These are phyloP conservation scores for Zeuzera pyrina DNA, from an alignment of 2,888 invertebrate genomes.

Conservation along the genomic window DNA sequence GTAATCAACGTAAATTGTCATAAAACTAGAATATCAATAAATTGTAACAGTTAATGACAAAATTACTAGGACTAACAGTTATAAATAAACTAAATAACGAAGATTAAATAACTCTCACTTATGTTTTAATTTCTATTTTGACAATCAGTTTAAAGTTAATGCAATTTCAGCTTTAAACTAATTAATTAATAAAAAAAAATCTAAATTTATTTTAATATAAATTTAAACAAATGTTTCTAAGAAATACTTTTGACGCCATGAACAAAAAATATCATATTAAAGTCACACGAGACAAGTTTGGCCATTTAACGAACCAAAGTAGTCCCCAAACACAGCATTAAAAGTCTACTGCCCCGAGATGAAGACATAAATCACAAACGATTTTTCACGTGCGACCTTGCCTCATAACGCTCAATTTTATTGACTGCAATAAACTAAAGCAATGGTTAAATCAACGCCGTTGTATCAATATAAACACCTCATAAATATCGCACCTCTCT, in stretches of 20 bases:
- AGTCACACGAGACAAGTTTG: neutral
- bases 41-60: no score
- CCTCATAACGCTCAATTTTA: conserved; percentile 72
- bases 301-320: conserved; percentile 10
- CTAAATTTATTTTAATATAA: no score
- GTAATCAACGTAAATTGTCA: no score
- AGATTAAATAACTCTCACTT: no score
- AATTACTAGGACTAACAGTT: no score
- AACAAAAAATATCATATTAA: no score
- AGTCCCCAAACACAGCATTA: conserved; percentile 20
- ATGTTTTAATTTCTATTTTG: no score
- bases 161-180: neutral
- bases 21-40: no score
- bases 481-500: conserved; percentile 50
- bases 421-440: conserved; percentile 71
- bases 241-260: no score
- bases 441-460: conserved; percentile 71
- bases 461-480: conserved; percentile 68
- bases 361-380: conserved; percentile 61
- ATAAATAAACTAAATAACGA: no score
- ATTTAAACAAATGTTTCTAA: no score
- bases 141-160: neutral
- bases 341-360: conserved; percentile 38
- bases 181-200: neutral
- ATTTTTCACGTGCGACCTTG: conserved; percentile 69